Percentiles rank a stretch among this genome's conserved stretches.
These are phyloP conservation scores for Rhyacichthys aspro DNA, from an alignment of 2,797 vertebrate species.

Conservation along the genomic window DNA sequence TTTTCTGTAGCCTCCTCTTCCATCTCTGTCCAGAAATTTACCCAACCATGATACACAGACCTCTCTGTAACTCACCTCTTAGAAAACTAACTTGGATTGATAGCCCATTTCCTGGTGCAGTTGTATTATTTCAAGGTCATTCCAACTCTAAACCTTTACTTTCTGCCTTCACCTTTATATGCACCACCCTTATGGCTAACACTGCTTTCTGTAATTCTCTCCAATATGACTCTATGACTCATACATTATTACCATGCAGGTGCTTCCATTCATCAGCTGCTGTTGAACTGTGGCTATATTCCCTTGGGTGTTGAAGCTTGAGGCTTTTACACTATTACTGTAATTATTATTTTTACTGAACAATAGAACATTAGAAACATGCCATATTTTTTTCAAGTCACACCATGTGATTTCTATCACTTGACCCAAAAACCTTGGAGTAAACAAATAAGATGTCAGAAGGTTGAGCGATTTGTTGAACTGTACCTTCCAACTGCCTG, in stretches of 20 bases:
- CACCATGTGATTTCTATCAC: no score
- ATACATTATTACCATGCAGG: slow-evolving; percentile 49
- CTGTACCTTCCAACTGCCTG: slow-evolving; percentile 97
- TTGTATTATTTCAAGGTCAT: slow-evolving; percentile 37
- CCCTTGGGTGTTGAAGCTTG: slow-evolving; percentile 32
- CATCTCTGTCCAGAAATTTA: slow-evolving; percentile 20
- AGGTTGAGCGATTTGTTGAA: slow-evolving; percentile 1
- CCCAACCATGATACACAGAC: slow-evolving; percentile 2
- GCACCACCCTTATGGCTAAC: slow-evolving; percentile 36
- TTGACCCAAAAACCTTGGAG: no score
- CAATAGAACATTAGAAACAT: slow-evolving; percentile 23
- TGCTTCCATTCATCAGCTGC: slow-evolving; percentile 43
- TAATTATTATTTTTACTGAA: slow-evolving; percentile 36
- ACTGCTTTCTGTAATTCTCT: slow-evolving; percentile 28
- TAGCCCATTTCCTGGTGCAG: neutral
- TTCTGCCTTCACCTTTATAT: slow-evolving; percentile 34
- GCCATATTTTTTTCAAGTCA: neutral
- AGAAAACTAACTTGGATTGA: slow-evolving; percentile 12
- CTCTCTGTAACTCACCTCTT: neutral
- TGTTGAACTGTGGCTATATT: slow-evolving; percentile 35
- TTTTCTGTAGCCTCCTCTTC: slow-evolving; percentile 30
- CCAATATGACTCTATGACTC: slow-evolving; percentile 51
- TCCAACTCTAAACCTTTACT: slow-evolving; percentile 26
- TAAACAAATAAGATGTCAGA: neutral
- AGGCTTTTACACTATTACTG: slow-evolving; percentile 43